Conservation (phyloP, 2,797 vertebrate genomes). For the Rhodeus uyekii region DNA sequence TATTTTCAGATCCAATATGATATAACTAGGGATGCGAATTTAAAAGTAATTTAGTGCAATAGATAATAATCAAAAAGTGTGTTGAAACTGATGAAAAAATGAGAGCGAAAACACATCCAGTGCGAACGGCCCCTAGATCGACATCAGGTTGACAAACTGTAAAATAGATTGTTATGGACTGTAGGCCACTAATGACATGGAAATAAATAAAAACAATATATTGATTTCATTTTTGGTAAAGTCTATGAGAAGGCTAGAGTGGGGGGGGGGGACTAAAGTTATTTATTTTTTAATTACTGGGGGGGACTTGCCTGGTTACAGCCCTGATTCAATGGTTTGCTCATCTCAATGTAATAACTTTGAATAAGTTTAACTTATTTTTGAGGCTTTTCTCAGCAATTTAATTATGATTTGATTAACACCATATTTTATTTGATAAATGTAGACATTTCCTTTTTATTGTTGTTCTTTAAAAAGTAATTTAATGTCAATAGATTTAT, state of each 20-base stretch:
- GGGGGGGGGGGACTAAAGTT: no score
- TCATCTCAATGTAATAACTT: slow-evolving; percentile 7
- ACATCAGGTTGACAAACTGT: background rate
- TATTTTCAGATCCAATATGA: background rate
- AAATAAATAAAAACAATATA: background rate
- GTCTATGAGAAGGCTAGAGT: no score
- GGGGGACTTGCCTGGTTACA: no score
- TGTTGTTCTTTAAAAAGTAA: background rate
- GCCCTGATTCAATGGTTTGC: no score
- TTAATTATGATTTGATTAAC: background rate
- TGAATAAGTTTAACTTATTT: background rate
- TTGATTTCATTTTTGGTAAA: no score
- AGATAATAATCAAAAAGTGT: background rate
- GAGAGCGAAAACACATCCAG: background rate
- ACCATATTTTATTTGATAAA: background rate
- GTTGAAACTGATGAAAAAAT: background rate
- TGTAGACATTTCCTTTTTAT: background rate
- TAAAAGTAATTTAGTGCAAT: background rate
- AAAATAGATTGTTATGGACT: background rate
- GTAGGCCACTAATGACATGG: background rate
- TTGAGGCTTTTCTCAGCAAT: background rate
- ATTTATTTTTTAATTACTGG: no score
- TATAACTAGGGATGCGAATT: background rate
- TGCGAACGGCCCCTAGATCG: background rate
- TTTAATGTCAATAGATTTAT: background rate